Base-by-base conservation (phyloP, 2,113 vertebrate species). In the Pelusios castaneus region DNA sequence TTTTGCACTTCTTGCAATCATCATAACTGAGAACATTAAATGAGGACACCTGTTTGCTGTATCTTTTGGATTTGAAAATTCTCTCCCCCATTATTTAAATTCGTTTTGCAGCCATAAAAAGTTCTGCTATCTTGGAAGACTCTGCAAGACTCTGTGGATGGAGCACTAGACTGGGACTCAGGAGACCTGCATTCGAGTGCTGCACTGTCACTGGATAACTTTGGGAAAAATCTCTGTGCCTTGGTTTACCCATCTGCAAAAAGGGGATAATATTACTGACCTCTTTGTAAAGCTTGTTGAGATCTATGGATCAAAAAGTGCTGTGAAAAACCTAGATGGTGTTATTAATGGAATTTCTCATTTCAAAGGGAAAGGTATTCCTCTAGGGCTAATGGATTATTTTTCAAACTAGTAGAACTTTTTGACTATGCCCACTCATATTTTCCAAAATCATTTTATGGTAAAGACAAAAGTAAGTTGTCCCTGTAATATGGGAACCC, bases 1-100 rank as follows among this genome's bases (percentile, higher is more conserved):
- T 10, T 56, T 47, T 7, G 14, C 3, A 0, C 16, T 41, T 43
- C 10, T 1, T 38, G 41, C 49, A 31, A 75, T 31, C 8, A 1
- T 25, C 8, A 38, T 16, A 5, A 4, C 73, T 2, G 43, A 58
- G 21, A 41, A 80, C 41, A 43, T 27, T 75, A 75, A 75, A 75
- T 2, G 22, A 25, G 25, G 41, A 76, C 24, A 27, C 41, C 2
- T 6, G 10, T 76, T 22, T 34, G 63, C 34, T 16, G 5, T n/a
- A 25, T 10, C 77, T 60, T 43, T 47, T 38, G 3, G 31, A 75
- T 52, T 52, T 1, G 19, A 78, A 56, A 34, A 0, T 10, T 43
- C 51, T 60, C 21, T 16, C 10, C 10, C 14, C 25, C 7, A 12
- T 51, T 43, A 43, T n/a, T 67, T 75, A 4, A 5, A n/a, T 76